Conservation (phyloP, 2,113 vertebrate species). For the Kryptolebias marmoratus region DNA sequence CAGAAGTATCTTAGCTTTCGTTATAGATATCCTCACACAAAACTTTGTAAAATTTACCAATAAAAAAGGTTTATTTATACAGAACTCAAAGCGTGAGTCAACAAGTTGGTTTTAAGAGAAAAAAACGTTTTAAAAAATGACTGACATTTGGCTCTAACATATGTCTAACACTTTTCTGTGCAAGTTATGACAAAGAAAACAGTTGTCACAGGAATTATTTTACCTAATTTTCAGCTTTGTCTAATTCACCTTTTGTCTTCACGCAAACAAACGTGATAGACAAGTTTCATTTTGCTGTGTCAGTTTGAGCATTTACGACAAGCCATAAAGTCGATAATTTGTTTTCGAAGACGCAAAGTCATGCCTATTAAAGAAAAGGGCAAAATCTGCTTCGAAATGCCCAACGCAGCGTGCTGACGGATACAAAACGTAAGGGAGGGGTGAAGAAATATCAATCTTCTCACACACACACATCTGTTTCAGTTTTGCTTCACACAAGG, state of each 20-base stretch:
- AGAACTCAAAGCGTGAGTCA: too few relatives aligned
- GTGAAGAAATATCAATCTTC: constrained; percentile 60
- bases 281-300: constrained; percentile 2
- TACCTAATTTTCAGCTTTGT: background rate
- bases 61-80: too few relatives aligned
- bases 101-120: too few relatives aligned
- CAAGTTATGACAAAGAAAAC: background rate
- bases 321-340: constrained; percentile 27
- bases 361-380: constrained; percentile 32
- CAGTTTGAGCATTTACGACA: constrained; percentile 27
- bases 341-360: constrained; percentile 19
- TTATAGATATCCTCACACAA: too few relatives aligned
- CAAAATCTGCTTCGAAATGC: constrained; percentile 53
- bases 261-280: background rate
- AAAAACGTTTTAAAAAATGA: too few relatives aligned
- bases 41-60: too few relatives aligned
- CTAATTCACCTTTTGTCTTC: background rate
- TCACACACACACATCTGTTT: constrained; percentile 78
- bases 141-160: too few relatives aligned
- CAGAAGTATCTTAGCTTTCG: too few relatives aligned
- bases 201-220: background rate
- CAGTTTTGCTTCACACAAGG: constrained; percentile 76
- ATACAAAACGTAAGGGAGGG: constrained; percentile 73
- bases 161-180: background rate
- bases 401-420: constrained; percentile 64